phyloP scores from a whole-genome alignment of 2,888 invertebrate genomes.

The Biston stratarius region DNA sequence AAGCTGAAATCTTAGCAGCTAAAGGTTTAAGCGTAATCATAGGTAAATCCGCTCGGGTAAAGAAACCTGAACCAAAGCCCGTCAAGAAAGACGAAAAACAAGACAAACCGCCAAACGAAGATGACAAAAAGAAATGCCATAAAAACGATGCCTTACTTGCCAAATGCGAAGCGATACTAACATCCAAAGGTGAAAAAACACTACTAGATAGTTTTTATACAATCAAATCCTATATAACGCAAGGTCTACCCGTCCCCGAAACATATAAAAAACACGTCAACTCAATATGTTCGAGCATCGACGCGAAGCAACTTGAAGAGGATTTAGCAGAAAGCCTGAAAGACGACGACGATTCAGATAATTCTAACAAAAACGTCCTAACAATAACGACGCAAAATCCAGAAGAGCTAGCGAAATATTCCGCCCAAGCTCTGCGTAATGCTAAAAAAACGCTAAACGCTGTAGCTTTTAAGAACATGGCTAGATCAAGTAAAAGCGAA shows the following conservation, averaged over 20 bases:
- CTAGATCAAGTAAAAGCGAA: constrained; percentile 66
- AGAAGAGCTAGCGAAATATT: constrained; percentile 74
- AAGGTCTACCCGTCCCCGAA: constrained; percentile 75
- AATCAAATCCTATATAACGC: constrained; percentile 75
- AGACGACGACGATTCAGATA: constrained; percentile 42
- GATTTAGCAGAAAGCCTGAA: constrained; percentile 65
- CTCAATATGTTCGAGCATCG: constrained; percentile 75
- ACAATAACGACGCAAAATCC: constrained; percentile 63
- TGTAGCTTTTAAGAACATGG: constrained; percentile 72
- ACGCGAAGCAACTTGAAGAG: constrained; percentile 72
- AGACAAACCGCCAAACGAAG: constrained; percentile 37
- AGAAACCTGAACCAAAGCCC: constrained; percentile 59
- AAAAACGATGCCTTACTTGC: constrained; percentile 70
- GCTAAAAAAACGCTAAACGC: constrained; percentile 77
- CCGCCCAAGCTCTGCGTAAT: constrained; percentile 73
- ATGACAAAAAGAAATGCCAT: constrained; percentile 57
- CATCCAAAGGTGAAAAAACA: constrained; percentile 72
- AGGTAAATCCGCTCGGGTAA: constrained; percentile 63
- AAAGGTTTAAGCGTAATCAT: constrained; percentile 81
- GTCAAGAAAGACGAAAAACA: constrained; percentile 43
- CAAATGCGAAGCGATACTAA: constrained; percentile 75
- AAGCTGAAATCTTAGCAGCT: constrained; percentile 79
- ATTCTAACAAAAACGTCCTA: constrained; percentile 41
- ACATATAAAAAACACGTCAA: constrained; percentile 76
- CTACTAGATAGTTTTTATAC: constrained; percentile 76